A percentile compares a stretch with the other conserved stretches of the same genome.
Evolutionary conservation across 2,797 vertebrate species (phyloP).

Genomic region (Microhierax caerulescens): DNA sequence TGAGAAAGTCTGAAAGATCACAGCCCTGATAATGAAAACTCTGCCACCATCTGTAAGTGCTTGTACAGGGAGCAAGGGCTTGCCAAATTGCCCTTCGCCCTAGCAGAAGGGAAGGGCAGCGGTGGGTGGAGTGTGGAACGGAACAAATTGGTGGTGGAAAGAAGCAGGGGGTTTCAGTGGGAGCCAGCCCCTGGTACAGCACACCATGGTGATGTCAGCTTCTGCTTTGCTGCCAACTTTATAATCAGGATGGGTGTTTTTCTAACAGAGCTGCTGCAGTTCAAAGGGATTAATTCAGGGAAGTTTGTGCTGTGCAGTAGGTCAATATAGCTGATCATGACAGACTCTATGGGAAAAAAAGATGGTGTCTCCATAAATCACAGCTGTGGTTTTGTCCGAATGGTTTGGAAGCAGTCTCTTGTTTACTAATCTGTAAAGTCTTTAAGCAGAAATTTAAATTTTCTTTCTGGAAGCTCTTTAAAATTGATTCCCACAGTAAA

Average conservation of each 20-base stretch:
- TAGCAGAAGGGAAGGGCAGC: not conserved
- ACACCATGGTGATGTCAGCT: fast-evolving
- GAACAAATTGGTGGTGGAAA: not conserved
- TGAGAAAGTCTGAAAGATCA: not conserved
- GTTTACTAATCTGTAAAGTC: constrained; percentile 48
- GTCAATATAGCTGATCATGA: constrained; percentile 1
- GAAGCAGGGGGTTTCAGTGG: not conserved
- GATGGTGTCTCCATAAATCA: not conserved
- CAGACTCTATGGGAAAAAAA: not conserved
- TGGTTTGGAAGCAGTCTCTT: constrained; percentile 8
- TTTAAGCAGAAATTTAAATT: constrained; percentile 33
- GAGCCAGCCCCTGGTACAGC: not conserved
- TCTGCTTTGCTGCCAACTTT: not conserved
- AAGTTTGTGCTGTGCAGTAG: not conserved
- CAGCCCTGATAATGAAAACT: not conserved
- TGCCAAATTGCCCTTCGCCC: not conserved
- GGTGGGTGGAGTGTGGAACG: not conserved
- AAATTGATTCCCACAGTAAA: constrained; percentile 48
- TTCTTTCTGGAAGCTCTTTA: constrained; percentile 60
- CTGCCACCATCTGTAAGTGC: constrained; percentile 9
- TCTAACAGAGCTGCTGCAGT: not conserved
- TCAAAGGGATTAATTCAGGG: constrained; percentile 11
- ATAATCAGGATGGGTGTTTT: not conserved
- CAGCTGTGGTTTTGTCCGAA: not conserved
- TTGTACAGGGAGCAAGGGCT: not conserved